phyloP scores from a whole-genome alignment of 2,888 invertebrate genomes.

The Chromoteleia sp. region DNA sequence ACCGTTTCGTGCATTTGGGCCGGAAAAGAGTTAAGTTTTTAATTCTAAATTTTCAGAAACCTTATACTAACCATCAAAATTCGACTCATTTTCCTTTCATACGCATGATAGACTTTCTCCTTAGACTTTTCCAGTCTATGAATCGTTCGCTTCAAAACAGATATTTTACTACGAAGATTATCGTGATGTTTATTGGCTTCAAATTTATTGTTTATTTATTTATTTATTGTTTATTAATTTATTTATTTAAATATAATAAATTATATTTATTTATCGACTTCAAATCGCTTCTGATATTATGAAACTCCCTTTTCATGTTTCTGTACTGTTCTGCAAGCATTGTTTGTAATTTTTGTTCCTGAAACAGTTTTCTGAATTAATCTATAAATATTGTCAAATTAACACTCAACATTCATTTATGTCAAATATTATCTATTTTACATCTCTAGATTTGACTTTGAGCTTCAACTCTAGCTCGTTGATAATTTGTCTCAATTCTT shows the following conservation, averaged over 20 bases:
- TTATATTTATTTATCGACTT: too few species aligned
- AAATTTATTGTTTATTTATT: too few species aligned
- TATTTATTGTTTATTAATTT: too few species aligned
- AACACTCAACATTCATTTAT: neutral
- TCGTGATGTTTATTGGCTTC: constrained; percentile 74
- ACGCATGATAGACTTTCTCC: constrained; percentile 75
- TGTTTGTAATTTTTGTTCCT: constrained; percentile 77
- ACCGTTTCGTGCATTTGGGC: too few species aligned
- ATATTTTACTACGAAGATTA: constrained; percentile 73
- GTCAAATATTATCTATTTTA: constrained; percentile 51
- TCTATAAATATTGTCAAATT: neutral
- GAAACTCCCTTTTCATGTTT: constrained; percentile 78
- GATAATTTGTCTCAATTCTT: constrained; percentile 73
- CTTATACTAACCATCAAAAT: constrained; percentile 75
- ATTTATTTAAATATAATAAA: too few species aligned
- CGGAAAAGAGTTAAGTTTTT: neutral
- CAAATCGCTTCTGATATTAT: constrained; percentile 76
- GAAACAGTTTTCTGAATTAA: constrained; percentile 6
- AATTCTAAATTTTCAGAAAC: too few species aligned
- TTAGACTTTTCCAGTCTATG: constrained; percentile 76
- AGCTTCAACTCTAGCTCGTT: constrained; percentile 76
- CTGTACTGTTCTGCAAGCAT: constrained; percentile 77
- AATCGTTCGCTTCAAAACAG: constrained; percentile 74
- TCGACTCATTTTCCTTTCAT: constrained; percentile 76
- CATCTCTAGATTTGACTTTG: constrained; percentile 76